Evolutionary conservation across 2,113 vertebrate species (phyloP).

Genomic region (Felis catus): F.catus_Fca126_mat1.0 CM031419.1:141472001-141472500

Average conservation of each 20-base stretch:
- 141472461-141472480: not conserved
- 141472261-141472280: not conserved
- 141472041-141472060: not conserved
- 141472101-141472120: not conserved
- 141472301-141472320: not conserved
- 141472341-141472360: not conserved
- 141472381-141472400: not conserved
- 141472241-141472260: not conserved
- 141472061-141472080: not conserved
- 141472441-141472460: not conserved
- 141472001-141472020: not conserved
- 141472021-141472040: not conserved
- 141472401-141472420: not conserved
- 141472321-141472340: not conserved
- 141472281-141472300: not conserved
- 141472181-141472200: not conserved
- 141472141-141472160: not conserved
- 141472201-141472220: not conserved
- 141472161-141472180: not conserved
- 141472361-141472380: not conserved
- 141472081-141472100: not conserved
- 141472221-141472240: not conserved
- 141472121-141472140: not conserved
- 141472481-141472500: not conserved
- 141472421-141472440: not conserved